These are phyloP conservation scores for Poecilus cupreus DNA, from an alignment of 2,888 invertebrate genomes.

Conservation along the genomic window DNA sequence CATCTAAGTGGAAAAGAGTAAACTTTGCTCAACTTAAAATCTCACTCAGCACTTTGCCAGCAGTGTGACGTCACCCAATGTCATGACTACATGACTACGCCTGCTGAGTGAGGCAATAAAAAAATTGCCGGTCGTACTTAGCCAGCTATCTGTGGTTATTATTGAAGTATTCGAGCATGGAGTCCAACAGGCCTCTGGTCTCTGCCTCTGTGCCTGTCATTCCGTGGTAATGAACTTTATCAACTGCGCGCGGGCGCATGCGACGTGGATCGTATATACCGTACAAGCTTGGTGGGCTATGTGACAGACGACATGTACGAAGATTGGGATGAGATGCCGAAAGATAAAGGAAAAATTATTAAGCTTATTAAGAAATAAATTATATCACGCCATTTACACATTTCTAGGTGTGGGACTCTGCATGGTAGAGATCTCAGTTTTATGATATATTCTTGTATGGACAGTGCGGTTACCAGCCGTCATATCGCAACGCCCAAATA, in stretches of 20 bases:
- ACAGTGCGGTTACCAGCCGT: too few species aligned
- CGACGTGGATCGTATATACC: neutral
- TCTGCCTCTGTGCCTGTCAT: neutral
- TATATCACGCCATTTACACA: too few species aligned
- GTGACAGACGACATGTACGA: neutral
- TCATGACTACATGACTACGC: constrained; percentile 16
- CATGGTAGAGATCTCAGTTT: too few species aligned
- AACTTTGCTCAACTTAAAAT: too few species aligned
- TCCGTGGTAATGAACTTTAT: constrained; percentile 42
- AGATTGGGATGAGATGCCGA: neutral
- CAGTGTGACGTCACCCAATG: constrained; percentile 20
- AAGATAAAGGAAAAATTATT: too few species aligned
- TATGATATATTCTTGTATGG: too few species aligned
- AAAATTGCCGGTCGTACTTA: constrained; percentile 34
- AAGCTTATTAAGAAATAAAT: too few species aligned
- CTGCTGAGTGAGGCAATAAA: constrained; percentile 31
- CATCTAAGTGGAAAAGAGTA: too few species aligned
- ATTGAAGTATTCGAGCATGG: constrained; percentile 39
- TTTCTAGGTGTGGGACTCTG: too few species aligned
- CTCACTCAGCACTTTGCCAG: constrained; percentile 9
- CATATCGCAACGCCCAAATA: too few species aligned
- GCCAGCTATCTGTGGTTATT: constrained; percentile 32
- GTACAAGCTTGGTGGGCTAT: neutral
- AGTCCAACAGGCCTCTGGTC: neutral
- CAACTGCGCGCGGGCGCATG: constrained; percentile 15